Conservation (phyloP, 2,113 vertebrate genomes). For the Spermophilus dauricus region DNA sequence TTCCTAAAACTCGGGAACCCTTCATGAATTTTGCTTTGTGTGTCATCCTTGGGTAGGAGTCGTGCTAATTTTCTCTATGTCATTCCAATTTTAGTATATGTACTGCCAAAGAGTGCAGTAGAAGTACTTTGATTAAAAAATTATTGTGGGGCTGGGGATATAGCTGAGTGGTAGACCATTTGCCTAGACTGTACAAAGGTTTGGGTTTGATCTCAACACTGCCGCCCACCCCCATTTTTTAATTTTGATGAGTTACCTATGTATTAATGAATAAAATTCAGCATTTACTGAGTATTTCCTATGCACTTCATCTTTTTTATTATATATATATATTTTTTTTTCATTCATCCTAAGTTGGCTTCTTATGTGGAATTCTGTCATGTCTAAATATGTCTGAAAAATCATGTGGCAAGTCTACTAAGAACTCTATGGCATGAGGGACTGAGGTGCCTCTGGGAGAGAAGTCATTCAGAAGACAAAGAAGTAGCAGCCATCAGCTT, state of each 20-base stretch:
- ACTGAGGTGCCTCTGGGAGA: background rate
- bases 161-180: background rate
- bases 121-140: background rate
- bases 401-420: background rate
- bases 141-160: background rate
- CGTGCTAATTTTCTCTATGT: background rate
- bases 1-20: background rate
- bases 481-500: background rate
- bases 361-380: too few species aligned
- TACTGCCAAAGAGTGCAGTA: background rate
- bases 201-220: background rate
- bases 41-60: background rate
- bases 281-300: too few species aligned
- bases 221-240: background rate
- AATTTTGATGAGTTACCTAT: background rate
- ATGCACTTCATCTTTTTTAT: background rate
- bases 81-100: background rate
- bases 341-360: background rate
- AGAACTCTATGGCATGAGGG: accelerated
- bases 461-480: background rate
- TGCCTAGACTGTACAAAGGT: background rate
- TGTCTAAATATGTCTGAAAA: background rate
- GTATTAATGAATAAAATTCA: background rate
- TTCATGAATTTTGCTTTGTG: background rate
- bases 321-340: background rate